These are phyloP conservation scores for Apotomis turbidana DNA, from an alignment of 2,888 invertebrate species.

Conservation along the genomic window DNA sequence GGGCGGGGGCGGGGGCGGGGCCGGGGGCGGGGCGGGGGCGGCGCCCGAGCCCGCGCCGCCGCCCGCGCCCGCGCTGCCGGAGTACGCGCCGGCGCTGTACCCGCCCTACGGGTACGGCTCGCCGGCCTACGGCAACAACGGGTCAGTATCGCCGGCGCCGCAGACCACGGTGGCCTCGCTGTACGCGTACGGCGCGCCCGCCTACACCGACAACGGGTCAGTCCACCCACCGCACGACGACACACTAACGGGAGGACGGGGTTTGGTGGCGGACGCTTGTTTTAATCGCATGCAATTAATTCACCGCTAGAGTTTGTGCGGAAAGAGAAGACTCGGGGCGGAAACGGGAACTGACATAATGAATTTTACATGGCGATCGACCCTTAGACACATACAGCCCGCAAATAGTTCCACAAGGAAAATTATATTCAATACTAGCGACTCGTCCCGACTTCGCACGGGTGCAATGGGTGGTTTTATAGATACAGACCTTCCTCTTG, in stretches of 20 bases:
- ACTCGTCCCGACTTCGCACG: too few species aligned
- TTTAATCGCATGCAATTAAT: not conserved
- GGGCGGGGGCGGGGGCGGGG: constrained; percentile 72
- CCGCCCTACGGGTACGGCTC: constrained; percentile 50
- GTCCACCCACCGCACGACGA: constrained; percentile 29
- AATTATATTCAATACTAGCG: too few species aligned
- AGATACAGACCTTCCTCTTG: too few species aligned
- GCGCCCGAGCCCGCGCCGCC: constrained; percentile 46
- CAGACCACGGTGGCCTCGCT: constrained; percentile 60
- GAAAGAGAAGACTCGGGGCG: too few species aligned
- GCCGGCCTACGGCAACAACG: constrained; percentile 45
- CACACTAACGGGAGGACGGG: too few species aligned
- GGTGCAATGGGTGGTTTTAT: too few species aligned
- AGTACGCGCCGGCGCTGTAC: constrained; percentile 56
- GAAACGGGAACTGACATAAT: too few species aligned
- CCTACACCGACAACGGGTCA: constrained; percentile 70
- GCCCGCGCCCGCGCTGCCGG: constrained; percentile 46
- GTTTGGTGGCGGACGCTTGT: too few species aligned
- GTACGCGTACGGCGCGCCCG: constrained; percentile 71
- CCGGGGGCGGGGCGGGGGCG: constrained; percentile 49
- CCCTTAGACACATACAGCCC: too few species aligned
- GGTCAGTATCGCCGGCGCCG: constrained; percentile 58
- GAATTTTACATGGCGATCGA: too few species aligned
- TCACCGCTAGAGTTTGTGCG: too few species aligned
- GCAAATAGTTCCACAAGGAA: too few species aligned